Evolutionary conservation across 1,140 invertebrate genomes (phyloP), one percentile per base, ranked within the genome.

Genomic region (Aplysia californica): DNA sequence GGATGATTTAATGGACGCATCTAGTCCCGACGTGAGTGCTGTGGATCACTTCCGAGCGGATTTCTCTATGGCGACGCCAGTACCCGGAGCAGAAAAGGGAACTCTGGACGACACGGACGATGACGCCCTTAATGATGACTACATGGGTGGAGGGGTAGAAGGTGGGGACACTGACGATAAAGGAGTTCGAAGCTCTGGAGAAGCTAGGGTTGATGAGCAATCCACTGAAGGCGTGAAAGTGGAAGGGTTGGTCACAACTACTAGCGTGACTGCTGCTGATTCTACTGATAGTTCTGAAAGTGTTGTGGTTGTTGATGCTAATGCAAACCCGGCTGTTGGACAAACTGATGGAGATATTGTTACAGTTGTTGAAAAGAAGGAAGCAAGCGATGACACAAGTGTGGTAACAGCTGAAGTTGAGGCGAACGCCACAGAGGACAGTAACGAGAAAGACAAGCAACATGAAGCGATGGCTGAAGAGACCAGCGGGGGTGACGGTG

Each of bases 111-210:
- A 71, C 29, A 61, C 71, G 1, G 56, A 64, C 64, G 58, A 65
- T 75, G 72, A 65, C 36, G 59, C 33, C 29, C 38, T 65, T 6
- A 35, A 75, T 38, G 75, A 67, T 36, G 61, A 58, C 50, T 69
- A 71, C 21, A 74, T 69, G 26, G n/a, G n/a, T n/a, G n/a, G n/a
- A n/a, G n/a, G n/a, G n/a, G 58, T 35, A n/a, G 35, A 65, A n/a
- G 20, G 50, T 39, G 36, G 64, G n/a, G n/a, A n/a, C n/a, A n/a
- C n/a, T 55, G 35, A 69, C 6, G 35, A 65, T n/a, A 20, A n/a
- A 10, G 39, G 36, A 31, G 35, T 35, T 23, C 2, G 4, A 4
- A 39, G 33, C 31, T 20, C n/a, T 6, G 66, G 3, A 1, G 2
- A 18, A 36, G 15, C n/a, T 2, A n/a, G 21, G 50, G 66, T 26